These are phyloP conservation scores for Trachemys scripta DNA, from an alignment of 2,113 vertebrate species.

Conservation along the genomic window DNA sequence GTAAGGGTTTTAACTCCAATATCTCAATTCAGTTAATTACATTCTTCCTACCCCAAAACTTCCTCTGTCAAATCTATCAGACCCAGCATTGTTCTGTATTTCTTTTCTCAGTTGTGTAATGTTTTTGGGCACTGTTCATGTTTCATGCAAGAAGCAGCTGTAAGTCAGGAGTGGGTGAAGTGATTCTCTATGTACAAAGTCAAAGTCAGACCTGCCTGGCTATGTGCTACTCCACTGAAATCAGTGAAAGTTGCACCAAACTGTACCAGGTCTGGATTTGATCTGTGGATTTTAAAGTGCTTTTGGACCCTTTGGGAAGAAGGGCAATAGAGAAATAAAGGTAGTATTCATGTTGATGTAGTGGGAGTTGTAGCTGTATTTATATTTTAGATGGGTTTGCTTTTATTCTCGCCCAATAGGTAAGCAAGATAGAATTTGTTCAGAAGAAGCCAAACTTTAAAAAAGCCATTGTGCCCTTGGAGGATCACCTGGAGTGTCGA, in stretches of 20 bases:
- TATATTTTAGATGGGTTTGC: neutral
- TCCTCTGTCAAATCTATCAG: neutral
- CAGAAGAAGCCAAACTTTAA: conserved; percentile 82
- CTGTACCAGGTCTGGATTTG: neutral
- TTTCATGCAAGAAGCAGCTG: neutral
- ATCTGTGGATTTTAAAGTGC: neutral
- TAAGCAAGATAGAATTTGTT: conserved; percentile 90
- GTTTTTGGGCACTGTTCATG: neutral
- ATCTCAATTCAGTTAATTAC: neutral
- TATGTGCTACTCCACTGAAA: neutral
- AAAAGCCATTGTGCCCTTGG: conserved; percentile 89
- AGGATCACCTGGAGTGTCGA: conserved; percentile 91
- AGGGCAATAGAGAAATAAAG: neutral
- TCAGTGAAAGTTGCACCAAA: neutral
- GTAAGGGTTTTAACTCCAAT: neutral
- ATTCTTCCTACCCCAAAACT: neutral
- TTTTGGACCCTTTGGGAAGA: conserved; percentile 19
- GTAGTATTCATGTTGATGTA: neutral
- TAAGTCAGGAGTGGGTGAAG: neutral
- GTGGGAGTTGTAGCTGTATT: neutral
- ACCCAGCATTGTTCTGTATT: neutral
- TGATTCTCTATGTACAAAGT: neutral
- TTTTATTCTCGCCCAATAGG: conserved; percentile 76
- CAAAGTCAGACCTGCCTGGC: neutral
- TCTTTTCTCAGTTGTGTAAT: neutral